Evolutionary conservation across 2,797 vertebrate species (phyloP), one percentile per base, ranked within the genome.

Genomic region (Melanotaenia trifasciata): DNA sequence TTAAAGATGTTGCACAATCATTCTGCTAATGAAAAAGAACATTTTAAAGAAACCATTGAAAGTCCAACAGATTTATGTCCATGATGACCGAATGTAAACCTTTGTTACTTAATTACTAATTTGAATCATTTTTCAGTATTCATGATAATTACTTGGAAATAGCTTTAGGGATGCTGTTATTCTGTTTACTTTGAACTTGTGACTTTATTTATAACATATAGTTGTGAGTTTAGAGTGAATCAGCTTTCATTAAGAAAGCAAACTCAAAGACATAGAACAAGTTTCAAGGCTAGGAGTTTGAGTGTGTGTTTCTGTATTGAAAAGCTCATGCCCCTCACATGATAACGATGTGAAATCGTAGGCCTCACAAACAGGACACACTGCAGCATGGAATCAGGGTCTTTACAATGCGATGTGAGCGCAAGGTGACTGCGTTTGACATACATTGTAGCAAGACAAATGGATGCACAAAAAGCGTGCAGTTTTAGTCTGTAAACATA

Each of bases 381-480:
- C 66, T 65, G 78, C 73, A 67, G 60, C 58, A 65, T 71, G 74
- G 70, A 65, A 76, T 67, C 59, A 45, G 58, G 32, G 71, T 68
- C 59, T 65, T 26, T 64, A n/a, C 50, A 26, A 78, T 60, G 67
- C 53, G 20, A 80, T 24, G 71, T 79, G 68, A 80, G 72, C 63
- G 83, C 65, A 58, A 71, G 60, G 71, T 33, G 72, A 76, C 60
- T 69, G 64, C 45, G 36, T 69, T 33, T 69, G 76, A 85, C 83
- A 71, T n/a, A 85, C 63, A 63, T 56, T 56, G 53, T 3, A 76
- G 72, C 75, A 64, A 65, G 70, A 89, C 85, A 77, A 67, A 87
- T 69, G 78, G 63, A 87, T 63, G 86, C 85, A 68, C 74, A 84
- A 56, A 67, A 81, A 67, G 18, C 70, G 66, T 85, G 84, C 71